Base-by-base conservation (phyloP, 2,113 vertebrate genomes). In the Rattus rattus region DNA sequence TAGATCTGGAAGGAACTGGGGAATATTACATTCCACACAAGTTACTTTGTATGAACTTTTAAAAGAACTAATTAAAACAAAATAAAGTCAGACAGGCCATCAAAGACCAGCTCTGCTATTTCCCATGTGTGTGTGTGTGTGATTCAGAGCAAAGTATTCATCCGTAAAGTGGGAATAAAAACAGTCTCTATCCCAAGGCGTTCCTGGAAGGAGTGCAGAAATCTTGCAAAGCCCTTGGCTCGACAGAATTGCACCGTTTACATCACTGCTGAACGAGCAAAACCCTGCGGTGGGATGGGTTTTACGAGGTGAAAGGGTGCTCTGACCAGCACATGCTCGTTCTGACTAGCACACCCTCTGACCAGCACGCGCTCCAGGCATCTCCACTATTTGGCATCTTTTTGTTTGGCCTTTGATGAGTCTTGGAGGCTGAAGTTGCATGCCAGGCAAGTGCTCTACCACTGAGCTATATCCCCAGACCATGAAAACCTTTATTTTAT, bases 161-260 rank as follows among this genome's bases (percentile, higher is more conserved):
- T 81, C 52, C 89, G 59, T 83, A 81, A 93, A 54, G 87, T 85
- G 59, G 81, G 24, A 85, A 69, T 83, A 88, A 61, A 88, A 61
- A 59, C 39, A 33, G n/a, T 4, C 11, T 36, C 86, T 43, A 13
- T 24, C 28, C n/a, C 56, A 20, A 33, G 63, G 67, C n/a, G 11
- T 69, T 73, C 54, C 85, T 61, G 10, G 85, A 39, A 94, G 24
- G 63, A 75, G 28, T 39, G 30, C 90, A 72, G 83, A 70, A 56
- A 33, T 17, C 69, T 92, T 47, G 69, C 75, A 90, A 94, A 94
- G 47, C 28, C 36, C 65, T 72, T 2, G 36, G 70, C 52, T 8
- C 70, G 5, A 16, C 11, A 20, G 47, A 93, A 26, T 77, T 19
- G 20, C 13, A 22, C 33, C 5, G 7, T 86, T 65, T 52, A 36